These are phyloP conservation scores for Proteles cristata DNA, from an alignment of 2,113 vertebrate genomes.

Conservation along the genomic window DNA sequence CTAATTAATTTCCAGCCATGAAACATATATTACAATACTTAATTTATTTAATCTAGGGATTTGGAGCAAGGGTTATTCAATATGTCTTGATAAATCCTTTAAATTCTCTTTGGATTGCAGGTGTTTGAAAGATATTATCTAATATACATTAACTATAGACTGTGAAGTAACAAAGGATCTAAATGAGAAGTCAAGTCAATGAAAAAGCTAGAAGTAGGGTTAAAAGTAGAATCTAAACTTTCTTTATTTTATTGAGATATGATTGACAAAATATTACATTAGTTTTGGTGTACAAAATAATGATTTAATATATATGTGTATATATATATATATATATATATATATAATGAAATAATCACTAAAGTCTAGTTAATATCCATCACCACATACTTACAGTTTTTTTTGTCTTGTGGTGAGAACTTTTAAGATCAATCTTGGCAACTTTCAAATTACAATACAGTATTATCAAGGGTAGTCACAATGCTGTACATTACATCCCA, in stretches of 20 bases:
- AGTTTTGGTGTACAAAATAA: not conserved
- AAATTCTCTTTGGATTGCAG: slow-evolving; percentile 15
- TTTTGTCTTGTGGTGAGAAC: not conserved
- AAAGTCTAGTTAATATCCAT: not conserved
- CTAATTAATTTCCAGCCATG: not conserved
- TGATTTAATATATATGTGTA: not conserved
- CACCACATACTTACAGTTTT: not conserved
- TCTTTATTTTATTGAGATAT: not conserved
- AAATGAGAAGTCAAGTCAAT: not conserved
- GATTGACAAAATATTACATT: not conserved
- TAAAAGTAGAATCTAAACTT: slow-evolving; percentile 18
- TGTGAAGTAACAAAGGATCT: not conserved
- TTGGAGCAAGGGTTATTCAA: not conserved
- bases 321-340: not conserved
- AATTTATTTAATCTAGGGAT: not conserved
- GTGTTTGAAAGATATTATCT: not conserved
- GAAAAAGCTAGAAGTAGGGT: not conserved
- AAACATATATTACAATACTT: not conserved
- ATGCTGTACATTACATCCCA: not conserved
- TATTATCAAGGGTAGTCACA: not conserved
- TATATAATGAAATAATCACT: not conserved
- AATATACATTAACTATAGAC: not conserved
- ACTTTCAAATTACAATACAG: not conserved
- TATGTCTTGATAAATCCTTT: not conserved
- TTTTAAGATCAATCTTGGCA: not conserved